Conservation (phyloP, 2,113 vertebrate genomes). For the Paradisaea rubra region DNA sequence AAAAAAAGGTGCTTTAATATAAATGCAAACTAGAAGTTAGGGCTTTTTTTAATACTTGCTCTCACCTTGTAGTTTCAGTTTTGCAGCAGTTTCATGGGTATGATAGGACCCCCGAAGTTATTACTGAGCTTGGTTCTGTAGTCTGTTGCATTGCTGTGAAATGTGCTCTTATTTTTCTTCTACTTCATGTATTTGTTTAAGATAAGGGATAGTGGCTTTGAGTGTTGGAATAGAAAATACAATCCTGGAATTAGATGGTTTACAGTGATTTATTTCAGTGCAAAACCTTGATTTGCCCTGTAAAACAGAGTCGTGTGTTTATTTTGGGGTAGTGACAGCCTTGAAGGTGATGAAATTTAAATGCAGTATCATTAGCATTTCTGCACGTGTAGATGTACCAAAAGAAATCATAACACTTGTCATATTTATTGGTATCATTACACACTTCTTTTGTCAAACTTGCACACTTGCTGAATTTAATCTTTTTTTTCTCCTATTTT, state of each 20-base stretch:
- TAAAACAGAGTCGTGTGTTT: background rate
- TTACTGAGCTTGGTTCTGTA: background rate
- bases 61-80: background rate
- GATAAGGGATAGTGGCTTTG: background rate
- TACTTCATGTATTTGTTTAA: background rate
- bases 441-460: background rate
- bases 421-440: background rate
- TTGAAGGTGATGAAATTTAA: background rate
- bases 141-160: background rate
- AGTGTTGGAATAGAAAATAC: background rate
- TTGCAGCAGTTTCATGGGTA: background rate
- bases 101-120: background rate
- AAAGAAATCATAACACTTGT: background rate
- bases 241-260: background rate
- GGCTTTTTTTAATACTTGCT: background rate
- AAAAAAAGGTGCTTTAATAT: background rate
- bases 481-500: background rate
- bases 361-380: background rate
- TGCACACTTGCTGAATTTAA: background rate
- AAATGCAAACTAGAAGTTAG: background rate
- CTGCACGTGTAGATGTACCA: accelerated
- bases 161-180: background rate
- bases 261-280: background rate
- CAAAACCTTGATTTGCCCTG: background rate
- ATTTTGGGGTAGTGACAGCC: background rate